Percentiles rank a stretch among this genome's conserved stretches.
Conservation (phyloP, 2,888 invertebrate species). For the Dasypolia templi region DNA sequence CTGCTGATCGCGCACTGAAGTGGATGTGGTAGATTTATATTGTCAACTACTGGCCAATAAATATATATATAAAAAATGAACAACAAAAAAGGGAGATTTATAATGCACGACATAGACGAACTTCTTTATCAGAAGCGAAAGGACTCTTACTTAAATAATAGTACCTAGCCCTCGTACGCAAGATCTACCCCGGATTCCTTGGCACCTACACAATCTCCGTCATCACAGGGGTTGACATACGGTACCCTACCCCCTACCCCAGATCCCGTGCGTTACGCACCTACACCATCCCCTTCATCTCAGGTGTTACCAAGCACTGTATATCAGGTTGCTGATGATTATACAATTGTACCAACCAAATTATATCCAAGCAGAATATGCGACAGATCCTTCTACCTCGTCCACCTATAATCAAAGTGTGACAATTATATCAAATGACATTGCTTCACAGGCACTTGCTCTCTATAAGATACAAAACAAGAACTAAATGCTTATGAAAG, state of each 20-base stretch:
- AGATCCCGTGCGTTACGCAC: slow-evolving; percentile 45
- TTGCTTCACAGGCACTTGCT: slow-evolving; percentile 43
- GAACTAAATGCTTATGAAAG: slow-evolving; percentile 40
- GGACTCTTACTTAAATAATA: slow-evolving; percentile 1
- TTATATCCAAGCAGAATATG: slow-evolving; percentile 35
- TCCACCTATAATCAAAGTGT: slow-evolving; percentile 39
- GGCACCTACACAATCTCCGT: slow-evolving; percentile 40
- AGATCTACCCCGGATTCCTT: slow-evolving; percentile 38
- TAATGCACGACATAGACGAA: slow-evolving; percentile 22
- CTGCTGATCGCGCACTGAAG: slow-evolving; percentile 54
- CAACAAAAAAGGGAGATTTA: slow-evolving; percentile 22
- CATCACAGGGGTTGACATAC: slow-evolving; percentile 39
- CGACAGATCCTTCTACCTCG: slow-evolving; percentile 38
- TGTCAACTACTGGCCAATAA: slow-evolving; percentile 40
- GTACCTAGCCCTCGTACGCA: slow-evolving; percentile 38
- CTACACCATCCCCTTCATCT: slow-evolving; percentile 44
- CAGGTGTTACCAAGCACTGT: slow-evolving; percentile 23
- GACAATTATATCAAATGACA: slow-evolving; percentile 46
- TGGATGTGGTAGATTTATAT: slow-evolving; percentile 46
- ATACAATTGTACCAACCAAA: slow-evolving; percentile 39
- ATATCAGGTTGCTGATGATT: slow-evolving; percentile 43
- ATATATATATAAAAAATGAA: slow-evolving; percentile 26
- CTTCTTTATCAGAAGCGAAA: slow-evolving; percentile 43
- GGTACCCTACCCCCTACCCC: slow-evolving; percentile 43
- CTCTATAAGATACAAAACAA: slow-evolving; percentile 46